A percentile compares a stretch with the other conserved stretches of the same genome.
Conservation (phyloP, 2,797 vertebrate genomes). For the Bryconaethiops microstoma region DNA sequence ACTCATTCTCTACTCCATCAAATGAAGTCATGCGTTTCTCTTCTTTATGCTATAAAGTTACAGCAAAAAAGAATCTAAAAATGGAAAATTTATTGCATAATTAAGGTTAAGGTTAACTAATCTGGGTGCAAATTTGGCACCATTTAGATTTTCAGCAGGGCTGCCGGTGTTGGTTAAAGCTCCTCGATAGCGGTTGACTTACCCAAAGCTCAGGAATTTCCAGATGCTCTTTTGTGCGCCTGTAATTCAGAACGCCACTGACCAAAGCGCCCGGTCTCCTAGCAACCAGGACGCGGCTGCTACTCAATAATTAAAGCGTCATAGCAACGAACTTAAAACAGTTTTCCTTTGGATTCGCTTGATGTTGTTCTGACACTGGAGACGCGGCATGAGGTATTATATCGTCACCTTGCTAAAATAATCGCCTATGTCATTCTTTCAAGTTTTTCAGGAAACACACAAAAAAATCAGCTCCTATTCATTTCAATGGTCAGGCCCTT, state of each 20-base stretch:
- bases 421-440: too few relatives aligned
- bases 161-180: background rate
- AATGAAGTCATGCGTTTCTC: background rate
- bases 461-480: too few relatives aligned
- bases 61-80: background rate
- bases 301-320: constrained; percentile 52
- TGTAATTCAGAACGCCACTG: background rate
- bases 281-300: constrained; percentile 50
- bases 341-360: background rate
- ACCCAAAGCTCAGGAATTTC: constrained; percentile 25
- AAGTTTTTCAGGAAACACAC: too few relatives aligned
- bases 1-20: background rate
- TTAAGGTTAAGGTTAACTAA: background rate
- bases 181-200: background rate
- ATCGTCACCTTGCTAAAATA: too few relatives aligned
- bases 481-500: too few relatives aligned
- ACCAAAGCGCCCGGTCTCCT: constrained; percentile 46
- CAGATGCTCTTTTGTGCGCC: background rate
- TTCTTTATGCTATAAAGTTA: background rate
- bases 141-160: background rate
- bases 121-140: background rate
- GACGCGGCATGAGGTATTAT: background rate
- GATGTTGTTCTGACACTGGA: background rate
- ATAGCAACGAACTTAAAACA: constrained; percentile 51
- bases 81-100: background rate